Evolutionary conservation across 2,113 vertebrate genomes (phyloP).

Genomic region (Progne subis): DNA sequence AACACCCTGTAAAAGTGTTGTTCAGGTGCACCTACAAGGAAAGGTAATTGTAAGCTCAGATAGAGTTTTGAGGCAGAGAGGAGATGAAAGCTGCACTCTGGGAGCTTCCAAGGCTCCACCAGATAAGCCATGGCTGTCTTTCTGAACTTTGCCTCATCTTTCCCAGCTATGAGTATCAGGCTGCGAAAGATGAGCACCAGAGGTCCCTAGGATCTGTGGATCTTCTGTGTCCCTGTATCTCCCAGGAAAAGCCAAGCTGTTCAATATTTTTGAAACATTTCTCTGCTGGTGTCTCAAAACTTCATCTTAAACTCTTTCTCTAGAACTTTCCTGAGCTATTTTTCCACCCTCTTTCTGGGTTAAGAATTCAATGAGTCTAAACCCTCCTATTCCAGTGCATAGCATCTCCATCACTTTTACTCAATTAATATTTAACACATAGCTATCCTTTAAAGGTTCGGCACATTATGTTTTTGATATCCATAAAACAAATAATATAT

Average conservation of each 20-base stretch:
- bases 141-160: background rate
- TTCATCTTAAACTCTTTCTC: background rate
- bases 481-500: background rate
- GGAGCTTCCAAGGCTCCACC: background rate
- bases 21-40: background rate
- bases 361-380: background rate
- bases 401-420: background rate
- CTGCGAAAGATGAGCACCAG: background rate
- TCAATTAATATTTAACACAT: background rate
- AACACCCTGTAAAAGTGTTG: fast-evolving
- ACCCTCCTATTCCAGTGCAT: background rate
- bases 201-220: background rate
- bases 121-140: background rate
- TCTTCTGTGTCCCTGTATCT: background rate
- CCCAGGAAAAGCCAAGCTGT: background rate
- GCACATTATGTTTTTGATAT: background rate
- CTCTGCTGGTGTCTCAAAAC: background rate
- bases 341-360: background rate
- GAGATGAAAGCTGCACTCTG: background rate
- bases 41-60: background rate
- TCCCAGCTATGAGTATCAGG: background rate
- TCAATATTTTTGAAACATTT: background rate
- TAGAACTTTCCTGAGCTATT: background rate
- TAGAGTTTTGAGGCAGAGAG: background rate
- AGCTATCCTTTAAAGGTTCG: background rate